Base-by-base conservation (phyloP, 2,113 vertebrate species). In the Natator depressus region DNA sequence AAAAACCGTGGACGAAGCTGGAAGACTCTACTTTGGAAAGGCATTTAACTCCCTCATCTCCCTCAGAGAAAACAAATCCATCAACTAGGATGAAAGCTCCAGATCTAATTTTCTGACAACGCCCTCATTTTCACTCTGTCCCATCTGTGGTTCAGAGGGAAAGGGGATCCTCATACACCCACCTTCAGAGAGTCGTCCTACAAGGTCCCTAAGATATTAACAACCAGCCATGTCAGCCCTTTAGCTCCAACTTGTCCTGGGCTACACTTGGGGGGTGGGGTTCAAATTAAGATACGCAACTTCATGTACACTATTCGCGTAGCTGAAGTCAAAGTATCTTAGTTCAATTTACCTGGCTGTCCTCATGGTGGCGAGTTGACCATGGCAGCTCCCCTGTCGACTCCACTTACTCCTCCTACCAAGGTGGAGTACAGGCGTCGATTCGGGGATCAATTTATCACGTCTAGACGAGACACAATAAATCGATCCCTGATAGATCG, bases 61-160 rank as follows among this genome's bases (percentile, higher is more conserved):
- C 80, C 93, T 27, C 8, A 95, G 88, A 94, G 87, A 87, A 93
- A 93, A 96, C 82, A 95, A 80, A 90, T 84, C 75, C 87, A 20
- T 25, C 84, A 91, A 49, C 7, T 22, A 76, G 17, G 8, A 86
- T 93, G 85, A 96, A 94, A 94, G 47, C 5, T 81, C 42, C 20
- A 85, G 17, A 6, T 69, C 85, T 54, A 79, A 69, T 76, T 94
- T 96, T 93, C 51, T 76, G 42, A 89, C 55, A 90, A 53, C 79
- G 87, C 54, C 91, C 6, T 80, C 2, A 20, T 85, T 47, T 91
- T 96, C 93, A 46, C 9, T 54, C 53, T 82, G 29, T 83, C 80
- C 7, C 90, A 91, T 76, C n/a, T 80, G 55, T 72, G 80, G 79
- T 96, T 88, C 46, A 88, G 50, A 85, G 79, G 85, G 19, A 80